Base-by-base conservation (phyloP, 2,888 invertebrate genomes). In the Drosophila pseudotalamancana region DNA sequence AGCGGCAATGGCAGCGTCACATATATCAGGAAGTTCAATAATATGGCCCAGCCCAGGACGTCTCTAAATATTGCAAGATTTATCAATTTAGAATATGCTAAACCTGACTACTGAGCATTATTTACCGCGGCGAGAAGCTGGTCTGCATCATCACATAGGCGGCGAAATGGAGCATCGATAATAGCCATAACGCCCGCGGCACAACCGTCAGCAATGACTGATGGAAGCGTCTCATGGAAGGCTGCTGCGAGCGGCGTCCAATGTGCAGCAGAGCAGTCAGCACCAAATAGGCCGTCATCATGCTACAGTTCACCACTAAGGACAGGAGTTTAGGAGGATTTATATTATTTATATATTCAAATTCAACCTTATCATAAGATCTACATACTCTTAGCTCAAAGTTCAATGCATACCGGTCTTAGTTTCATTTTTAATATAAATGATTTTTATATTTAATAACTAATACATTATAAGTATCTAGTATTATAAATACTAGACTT, bases 11-110 rank as follows among this genome's bases (percentile, higher is more conserved):
- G 96, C 74, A 96, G 90, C 12, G 95, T 94, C 54, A 95, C 95
- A 90, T 95, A 95, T 45, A 95, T 93, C 45, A 96, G 92, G 89
- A 95, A 96, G 82, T 95, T 94, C 78, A 95, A 91, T 45, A 96
- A 92, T 62, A 96, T 92, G 21, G 94, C 93, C 95, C 96, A 96
- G 25, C 95, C 95, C 14, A 96, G 92, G 54, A 94, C 93, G 86
- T 95, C 94, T 63, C 95, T 92, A 64, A 14, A 45, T 39, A n/a
- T 8, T 0, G 3, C 27, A 29, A 6, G 9, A 3, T 9, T 32
- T 0, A n/a, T 9, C 12, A 2, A 53, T 19, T 21, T 11, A 31
- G 4, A 12, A 4, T 19, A 4, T 3, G 6, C 0, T 1, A 6
- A 6, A 21, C 0, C 12, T 12, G 2, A 27, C 6, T 8, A 11